Conservation (phyloP, 2,888 invertebrate genomes). For the Leistus spinibarbis region DNA sequence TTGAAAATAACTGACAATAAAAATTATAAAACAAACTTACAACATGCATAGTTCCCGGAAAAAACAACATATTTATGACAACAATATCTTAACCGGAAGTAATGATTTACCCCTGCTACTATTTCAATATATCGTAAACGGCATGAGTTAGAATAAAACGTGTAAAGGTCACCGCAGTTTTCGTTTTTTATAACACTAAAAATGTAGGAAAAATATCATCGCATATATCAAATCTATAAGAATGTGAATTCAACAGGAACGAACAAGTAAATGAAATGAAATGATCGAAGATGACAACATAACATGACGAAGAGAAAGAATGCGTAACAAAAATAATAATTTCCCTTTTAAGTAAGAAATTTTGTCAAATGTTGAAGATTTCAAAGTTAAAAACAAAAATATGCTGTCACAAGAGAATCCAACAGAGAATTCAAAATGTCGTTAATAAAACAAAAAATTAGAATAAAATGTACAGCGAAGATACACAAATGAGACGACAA, state of each 20-base stretch:
- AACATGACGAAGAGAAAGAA: background rate
- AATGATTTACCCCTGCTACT: no score
- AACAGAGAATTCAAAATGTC: conserved; percentile 24
- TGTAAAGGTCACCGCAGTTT: no score
- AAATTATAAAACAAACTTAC: no score
- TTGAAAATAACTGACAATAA: no score
- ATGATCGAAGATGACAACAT: background rate
- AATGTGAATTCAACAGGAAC: conserved; percentile 1
- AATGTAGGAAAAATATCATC: background rate
- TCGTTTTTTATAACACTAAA: no score
- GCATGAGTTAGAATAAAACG: no score
- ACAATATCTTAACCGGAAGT: no score
- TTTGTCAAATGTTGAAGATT: conserved; percentile 22
- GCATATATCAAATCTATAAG: background rate
- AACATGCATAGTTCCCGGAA: no score
- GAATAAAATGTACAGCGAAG: background rate
- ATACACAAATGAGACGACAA: conserved; percentile 12
- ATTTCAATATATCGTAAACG: no score
- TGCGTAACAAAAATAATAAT: conserved; percentile 19
- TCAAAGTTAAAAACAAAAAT: conserved; percentile 27
- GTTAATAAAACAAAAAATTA: conserved; percentile 21
- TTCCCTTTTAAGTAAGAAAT: conserved; percentile 22
- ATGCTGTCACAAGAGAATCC: conserved; percentile 21
- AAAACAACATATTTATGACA: no score
- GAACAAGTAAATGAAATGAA: conserved; percentile 13